Conservation (phyloP, 2,113 vertebrate genomes). For the Apteryx mantelli region DNA sequence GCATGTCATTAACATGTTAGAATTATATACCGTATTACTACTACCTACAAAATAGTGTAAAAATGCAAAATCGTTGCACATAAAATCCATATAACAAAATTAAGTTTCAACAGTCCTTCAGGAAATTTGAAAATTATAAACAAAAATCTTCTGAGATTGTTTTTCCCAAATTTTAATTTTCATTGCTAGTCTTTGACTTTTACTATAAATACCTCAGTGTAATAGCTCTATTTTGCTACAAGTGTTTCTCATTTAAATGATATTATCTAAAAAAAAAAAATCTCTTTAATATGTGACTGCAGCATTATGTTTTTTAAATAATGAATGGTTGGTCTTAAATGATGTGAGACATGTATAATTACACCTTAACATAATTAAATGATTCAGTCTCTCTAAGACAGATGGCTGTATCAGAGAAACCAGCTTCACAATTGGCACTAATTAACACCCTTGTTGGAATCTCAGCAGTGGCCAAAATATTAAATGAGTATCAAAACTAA, state of each 20-base stretch:
- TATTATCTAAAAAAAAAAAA: neutral
- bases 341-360: constrained; percentile 41
- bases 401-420: constrained; percentile 46
- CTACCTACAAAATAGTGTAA: neutral
- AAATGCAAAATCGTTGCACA: neutral
- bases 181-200: neutral
- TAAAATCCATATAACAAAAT: neutral
- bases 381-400: constrained; percentile 42
- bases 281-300: neutral
- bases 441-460: constrained; percentile 56
- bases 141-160: neutral
- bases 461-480: constrained; percentile 43
- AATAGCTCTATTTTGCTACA: neutral
- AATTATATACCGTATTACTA: neutral
- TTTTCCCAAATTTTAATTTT: neutral
- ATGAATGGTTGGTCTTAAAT: constrained; percentile 20
- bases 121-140: neutral
- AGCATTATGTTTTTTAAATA: neutral
- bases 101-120: neutral
- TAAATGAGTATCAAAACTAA: constrained; percentile 53
- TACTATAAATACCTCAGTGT: neutral
- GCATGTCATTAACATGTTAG: neutral
- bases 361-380: constrained; percentile 54
- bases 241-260: neutral
- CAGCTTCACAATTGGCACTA: constrained; percentile 46